Conservation (phyloP, 2,113 vertebrate species). For the Ginglymostoma cirratum region DNA sequence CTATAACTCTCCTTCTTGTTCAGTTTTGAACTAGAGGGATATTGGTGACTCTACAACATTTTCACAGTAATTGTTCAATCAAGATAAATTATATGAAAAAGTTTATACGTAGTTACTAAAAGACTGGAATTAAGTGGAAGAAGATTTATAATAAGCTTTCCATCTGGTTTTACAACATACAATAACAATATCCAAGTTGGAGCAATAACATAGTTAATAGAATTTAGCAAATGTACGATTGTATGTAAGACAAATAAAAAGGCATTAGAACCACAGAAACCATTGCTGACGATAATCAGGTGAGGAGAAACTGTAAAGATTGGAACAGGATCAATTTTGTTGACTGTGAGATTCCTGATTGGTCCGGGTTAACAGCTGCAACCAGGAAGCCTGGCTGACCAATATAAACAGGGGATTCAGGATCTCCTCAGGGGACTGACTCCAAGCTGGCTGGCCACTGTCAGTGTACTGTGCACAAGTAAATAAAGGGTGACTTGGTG, state of each 20-base stretch:
- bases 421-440: no score
- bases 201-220: neutral
- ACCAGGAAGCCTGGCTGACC: no score
- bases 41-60: neutral
- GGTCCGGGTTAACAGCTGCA: no score
- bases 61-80: neutral
- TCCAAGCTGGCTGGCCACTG: no score
- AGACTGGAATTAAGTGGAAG: neutral
- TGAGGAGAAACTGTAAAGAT: neutral
- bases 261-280: neutral
- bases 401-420: no score
- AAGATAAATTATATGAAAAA: neutral
- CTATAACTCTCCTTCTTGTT: neutral
- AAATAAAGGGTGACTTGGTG: no score
- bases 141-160: neutral
- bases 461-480: no score
- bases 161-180: neutral
- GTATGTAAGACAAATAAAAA: neutral
- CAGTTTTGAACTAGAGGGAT: neutral
- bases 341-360: no score
- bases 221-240: neutral
- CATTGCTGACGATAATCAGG: neutral
- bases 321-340: no score
- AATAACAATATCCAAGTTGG: neutral
- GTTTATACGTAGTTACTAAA: neutral